Percentiles rank a stretch among this genome's conserved stretches.
Conservation (phyloP, 2,888 invertebrate genomes). For the Matsumyia berberina region DNA sequence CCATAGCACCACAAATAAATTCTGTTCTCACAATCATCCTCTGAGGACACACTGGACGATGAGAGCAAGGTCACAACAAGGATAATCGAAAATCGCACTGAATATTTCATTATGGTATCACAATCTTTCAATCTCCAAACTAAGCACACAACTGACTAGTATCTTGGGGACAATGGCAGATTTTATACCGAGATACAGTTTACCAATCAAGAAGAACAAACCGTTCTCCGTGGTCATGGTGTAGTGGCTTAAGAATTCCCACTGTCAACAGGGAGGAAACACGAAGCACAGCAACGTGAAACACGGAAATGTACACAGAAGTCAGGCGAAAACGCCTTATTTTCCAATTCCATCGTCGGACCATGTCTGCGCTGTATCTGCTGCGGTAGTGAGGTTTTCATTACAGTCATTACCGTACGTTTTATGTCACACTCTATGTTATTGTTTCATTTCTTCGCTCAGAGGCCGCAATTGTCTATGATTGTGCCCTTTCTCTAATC, state of each 20-base stretch:
- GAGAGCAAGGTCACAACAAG: constrained; percentile 6
- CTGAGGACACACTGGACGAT: not conserved
- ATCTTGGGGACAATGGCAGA: constrained; percentile 18
- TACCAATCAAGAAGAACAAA: constrained; percentile 61
- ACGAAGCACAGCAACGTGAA: constrained; percentile 8
- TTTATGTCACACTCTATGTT: constrained; percentile 33
- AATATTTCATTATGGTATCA: constrained; percentile 29
- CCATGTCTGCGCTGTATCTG: not conserved
- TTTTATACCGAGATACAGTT: constrained; percentile 57
- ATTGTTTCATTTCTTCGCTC: constrained; percentile 28
- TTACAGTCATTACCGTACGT: constrained; percentile 25
- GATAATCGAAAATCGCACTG: not conserved
- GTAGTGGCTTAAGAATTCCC: constrained; percentile 32
- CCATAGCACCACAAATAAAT: constrained; percentile 85
- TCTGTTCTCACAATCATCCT: constrained; percentile 44
- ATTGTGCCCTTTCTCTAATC: constrained; percentile 38
- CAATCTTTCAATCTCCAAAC: constrained; percentile 16
- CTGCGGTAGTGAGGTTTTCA: constrained; percentile 7
- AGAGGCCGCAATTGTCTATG: constrained; percentile 30
- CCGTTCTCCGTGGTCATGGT: constrained; percentile 57
- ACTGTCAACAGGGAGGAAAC: not conserved
- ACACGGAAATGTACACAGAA: constrained; percentile 1
- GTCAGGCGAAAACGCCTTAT: constrained; percentile 30
- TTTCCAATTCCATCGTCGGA: constrained; percentile 32
- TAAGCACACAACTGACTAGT: constrained; percentile 43